phyloP scores from a whole-genome alignment of 2,113 vertebrate genomes.

The Galbula dea region DNA sequence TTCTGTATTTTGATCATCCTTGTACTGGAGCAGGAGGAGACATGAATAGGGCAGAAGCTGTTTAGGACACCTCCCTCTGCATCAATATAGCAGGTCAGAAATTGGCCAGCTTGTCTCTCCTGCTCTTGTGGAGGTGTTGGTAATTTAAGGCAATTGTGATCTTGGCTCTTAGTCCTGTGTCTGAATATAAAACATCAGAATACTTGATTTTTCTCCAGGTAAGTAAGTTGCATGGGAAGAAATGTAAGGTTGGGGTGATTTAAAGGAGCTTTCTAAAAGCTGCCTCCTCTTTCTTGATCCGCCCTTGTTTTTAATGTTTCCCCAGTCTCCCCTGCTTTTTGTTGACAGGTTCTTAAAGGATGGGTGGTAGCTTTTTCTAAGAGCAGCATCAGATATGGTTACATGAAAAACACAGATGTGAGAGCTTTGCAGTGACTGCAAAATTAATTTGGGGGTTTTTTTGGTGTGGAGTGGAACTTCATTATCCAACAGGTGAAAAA shows the following conservation, averaged over 20 bases:
- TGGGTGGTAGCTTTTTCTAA: slow-evolving; percentile 50
- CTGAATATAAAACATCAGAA: not conserved
- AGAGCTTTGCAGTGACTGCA: not conserved
- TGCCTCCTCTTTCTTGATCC: not conserved
- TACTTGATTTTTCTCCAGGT: not conserved
- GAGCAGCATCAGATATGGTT: slow-evolving; percentile 5
- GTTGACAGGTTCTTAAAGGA: slow-evolving; percentile 48
- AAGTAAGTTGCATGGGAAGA: not conserved
- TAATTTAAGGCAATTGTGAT: not conserved
- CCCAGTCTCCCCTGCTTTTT: not conserved
- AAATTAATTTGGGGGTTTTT: not conserved
- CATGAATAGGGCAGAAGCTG: not conserved
- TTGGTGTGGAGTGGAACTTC: not conserved
- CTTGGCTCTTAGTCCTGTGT: not conserved
- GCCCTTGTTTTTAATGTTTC: slow-evolving; percentile 63
- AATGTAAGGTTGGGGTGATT: not conserved
- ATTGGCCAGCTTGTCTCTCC: not conserved
- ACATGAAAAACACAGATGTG: not conserved
- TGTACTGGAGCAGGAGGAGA: not conserved
- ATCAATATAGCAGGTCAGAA: not conserved
- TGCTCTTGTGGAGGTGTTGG: not conserved
- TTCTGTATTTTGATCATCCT: not conserved
- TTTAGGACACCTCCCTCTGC: not conserved
- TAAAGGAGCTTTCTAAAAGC: not conserved
- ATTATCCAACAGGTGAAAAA: not conserved